Evolutionary conservation across 2,797 vertebrate species (phyloP), one percentile per base, ranked within the genome.

Genomic region (Parambassis ranga): DNA sequence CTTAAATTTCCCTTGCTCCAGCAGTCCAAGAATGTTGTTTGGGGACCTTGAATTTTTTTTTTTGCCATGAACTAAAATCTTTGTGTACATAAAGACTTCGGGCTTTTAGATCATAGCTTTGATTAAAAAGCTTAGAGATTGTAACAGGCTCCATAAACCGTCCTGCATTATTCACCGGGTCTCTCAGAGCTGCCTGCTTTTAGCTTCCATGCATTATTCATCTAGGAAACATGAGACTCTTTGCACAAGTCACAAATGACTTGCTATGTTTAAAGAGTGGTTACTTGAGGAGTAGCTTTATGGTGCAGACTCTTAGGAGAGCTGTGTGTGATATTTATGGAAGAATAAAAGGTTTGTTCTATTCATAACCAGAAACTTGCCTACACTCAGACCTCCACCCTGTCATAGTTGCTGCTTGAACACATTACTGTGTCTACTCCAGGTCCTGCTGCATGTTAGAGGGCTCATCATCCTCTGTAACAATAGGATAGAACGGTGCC

Each of bases 401-500:
- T 59, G 72, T 53, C 65, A 44, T 73, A 82, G 80, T 65, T 49
- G 84, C 88, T 85, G 88, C 87, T 89, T 79, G 58, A 81, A 70
- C 47, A 63, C 47, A 77, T 62, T n/a, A 52, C 43, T 73, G 36
- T 50, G 39, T 63, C 62, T 65, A 47, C 35, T 69, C 52, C 64
- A 62, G 61, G 68, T 84, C 79, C 68, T 77, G 82, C 67, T 81
- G 85, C 67, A 62, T 74, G 36, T 67, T 49, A 59, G 47, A 60
- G 67, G 75, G 67, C 62, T 82, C 75, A 58, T 26, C 7, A 41
- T 71, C 55, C 65, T 89, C 84, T 83, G 69, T 84, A 80, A 87
- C 49, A 75, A 72, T 90, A 92, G 92, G 69, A 74, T 94, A 94
- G 92, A 92, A 89, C 73, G 87, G 93, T 95, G 94, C 94, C 94